phyloP scores from a whole-genome alignment of 2,888 invertebrate genomes.

The Pammene aurita region DNA sequence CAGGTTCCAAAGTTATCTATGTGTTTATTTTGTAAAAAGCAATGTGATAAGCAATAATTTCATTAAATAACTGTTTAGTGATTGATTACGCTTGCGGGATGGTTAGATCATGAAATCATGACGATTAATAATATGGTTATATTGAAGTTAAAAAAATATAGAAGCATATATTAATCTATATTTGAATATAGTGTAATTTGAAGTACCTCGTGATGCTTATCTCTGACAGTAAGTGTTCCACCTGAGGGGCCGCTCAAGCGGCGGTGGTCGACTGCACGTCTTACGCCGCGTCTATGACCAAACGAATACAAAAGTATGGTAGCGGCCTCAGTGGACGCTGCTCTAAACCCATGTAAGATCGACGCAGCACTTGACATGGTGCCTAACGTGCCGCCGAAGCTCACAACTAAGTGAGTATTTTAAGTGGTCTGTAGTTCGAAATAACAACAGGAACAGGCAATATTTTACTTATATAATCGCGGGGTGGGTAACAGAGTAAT shows the following conservation, averaged over 20 bases:
- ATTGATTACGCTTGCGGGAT: not conserved
- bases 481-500: not conserved
- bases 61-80: constrained; percentile 10
- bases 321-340: too few species aligned
- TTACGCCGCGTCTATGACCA: too few species aligned
- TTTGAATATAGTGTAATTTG: constrained; percentile 3
- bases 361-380: too few species aligned
- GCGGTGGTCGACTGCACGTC: too few species aligned
- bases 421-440: too few species aligned
- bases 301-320: too few species aligned
- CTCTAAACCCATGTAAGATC: too few species aligned
- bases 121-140: not conserved
- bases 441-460: too few species aligned
- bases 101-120: not conserved
- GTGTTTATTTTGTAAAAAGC: constrained; percentile 30
- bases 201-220: not conserved
- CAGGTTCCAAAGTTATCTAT: not conserved
- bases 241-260: too few species aligned
- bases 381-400: too few species aligned
- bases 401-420: too few species aligned
- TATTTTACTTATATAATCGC: not conserved
- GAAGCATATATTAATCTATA: not conserved
- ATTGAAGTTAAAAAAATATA: not conserved
- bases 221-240: not conserved
- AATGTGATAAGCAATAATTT: constrained; percentile 39